phyloP scores from a whole-genome alignment of 2,113 vertebrate species.

The Sapayoa aenigma region DNA sequence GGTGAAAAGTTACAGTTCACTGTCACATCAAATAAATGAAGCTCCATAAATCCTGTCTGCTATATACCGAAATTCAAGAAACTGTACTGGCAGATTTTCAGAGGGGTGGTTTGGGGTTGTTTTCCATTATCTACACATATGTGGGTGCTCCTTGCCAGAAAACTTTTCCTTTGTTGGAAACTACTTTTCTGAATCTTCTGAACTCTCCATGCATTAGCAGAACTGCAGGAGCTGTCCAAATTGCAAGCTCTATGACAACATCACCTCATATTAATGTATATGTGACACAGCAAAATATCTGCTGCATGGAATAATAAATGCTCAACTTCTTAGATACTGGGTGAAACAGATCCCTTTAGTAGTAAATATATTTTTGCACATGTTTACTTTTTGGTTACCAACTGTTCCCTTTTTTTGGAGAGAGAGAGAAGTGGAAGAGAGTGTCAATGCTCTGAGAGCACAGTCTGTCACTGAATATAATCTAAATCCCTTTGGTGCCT shows the following conservation, averaged over 20 bases:
- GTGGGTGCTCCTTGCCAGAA: background rate
- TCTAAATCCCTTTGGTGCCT: constrained; percentile 40
- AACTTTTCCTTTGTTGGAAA: background rate
- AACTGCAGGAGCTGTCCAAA: background rate
- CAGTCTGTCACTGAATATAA: constrained; percentile 32
- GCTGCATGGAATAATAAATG: background rate
- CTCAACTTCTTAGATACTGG: background rate
- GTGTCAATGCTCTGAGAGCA: background rate
- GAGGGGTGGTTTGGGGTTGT: background rate
- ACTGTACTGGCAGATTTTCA: background rate
- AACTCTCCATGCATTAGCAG: background rate
- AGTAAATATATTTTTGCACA: constrained; percentile 18
- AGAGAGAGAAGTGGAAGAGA: background rate
- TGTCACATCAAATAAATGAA: background rate
- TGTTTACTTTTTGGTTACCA: constrained; percentile 28
- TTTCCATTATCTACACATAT: background rate
- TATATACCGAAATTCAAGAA: background rate
- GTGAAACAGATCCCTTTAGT: background rate
- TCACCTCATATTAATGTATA: background rate
- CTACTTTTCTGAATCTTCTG: background rate
- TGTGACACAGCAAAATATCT: background rate
- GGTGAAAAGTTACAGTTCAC: background rate
- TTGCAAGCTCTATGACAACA: background rate
- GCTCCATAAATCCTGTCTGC: background rate
- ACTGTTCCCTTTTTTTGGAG: background rate